These are phyloP conservation scores for Oreochromis mossambicus DNA, from an alignment of 2,797 vertebrate genomes.

Conservation along the genomic window DNA sequence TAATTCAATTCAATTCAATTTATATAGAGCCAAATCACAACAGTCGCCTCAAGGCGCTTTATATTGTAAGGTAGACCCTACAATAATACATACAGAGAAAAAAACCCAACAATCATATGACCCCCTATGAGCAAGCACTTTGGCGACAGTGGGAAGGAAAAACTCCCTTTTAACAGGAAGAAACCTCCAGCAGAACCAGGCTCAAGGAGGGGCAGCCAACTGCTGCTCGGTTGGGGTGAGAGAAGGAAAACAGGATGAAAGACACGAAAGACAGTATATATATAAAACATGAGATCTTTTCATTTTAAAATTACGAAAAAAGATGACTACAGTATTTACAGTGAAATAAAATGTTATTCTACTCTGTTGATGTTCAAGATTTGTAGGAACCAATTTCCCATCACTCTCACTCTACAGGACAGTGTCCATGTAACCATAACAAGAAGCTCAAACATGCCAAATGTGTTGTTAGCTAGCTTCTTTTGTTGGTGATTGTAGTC, in stretches of 20 bases:
- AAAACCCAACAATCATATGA: not conserved
- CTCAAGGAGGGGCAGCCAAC: not conserved
- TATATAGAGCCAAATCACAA: not conserved
- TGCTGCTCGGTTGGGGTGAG: fast-evolving
- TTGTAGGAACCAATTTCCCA: not conserved
- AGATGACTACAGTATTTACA: not conserved
- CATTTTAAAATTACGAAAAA: not conserved
- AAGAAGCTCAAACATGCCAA: not conserved
- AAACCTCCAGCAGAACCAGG: not conserved
- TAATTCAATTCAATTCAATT: not conserved
- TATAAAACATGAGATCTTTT: not conserved
- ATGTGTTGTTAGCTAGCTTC: not conserved
- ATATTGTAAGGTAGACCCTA: not conserved
- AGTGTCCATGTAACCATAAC: not conserved
- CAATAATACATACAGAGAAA: not conserved
- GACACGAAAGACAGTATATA: not conserved
- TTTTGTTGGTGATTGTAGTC: not conserved
- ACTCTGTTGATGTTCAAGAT: not conserved
- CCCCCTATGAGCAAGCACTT: not conserved
- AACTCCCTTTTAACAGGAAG: not conserved
- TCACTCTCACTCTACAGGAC: not conserved
- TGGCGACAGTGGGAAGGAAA: not conserved
- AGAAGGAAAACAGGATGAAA: not conserved
- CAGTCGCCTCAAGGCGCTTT: fast-evolving
- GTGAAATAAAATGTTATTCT: not conserved